Evolutionary conservation across 2,888 invertebrate species (phyloP), one percentile per base, ranked within the genome.

Genomic region (Lasioglossum malachurum): DNA sequence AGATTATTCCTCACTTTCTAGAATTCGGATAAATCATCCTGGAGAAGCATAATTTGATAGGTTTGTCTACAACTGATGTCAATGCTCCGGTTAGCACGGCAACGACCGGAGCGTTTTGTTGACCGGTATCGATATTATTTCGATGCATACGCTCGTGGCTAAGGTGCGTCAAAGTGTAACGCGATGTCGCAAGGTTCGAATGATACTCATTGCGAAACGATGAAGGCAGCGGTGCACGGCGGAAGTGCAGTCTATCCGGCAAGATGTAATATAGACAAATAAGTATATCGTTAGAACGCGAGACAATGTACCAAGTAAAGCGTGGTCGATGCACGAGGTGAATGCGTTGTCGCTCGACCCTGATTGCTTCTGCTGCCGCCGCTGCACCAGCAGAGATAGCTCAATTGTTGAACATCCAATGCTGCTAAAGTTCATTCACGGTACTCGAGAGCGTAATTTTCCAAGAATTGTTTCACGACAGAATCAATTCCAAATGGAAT

Each of bases 381-480:
- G 80, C 82, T 82, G 86, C 80, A 84, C 77, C 85, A 86, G 86
- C 91, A 88, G 81, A 93, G 94, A 94, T 93, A 93, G 93, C 93
- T 94, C 94, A 94, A 94, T 94, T 94, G 94, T 92, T 92, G 87
- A 91, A 92, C 91, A 91, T 88, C 79, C 89, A 91, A 83, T 91
- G 87, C 86, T 89, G 31, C 89, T 91, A 90, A 90, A 87, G 91
- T 90, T 92, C 89, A 83, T 87, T 89, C 87, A 75, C 57, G 82
- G 75, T 84, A 91, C 87, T 86, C 82, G 75, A 74, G 67, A 41
- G 41, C 74, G 80, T 79, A 74, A 53, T 35, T 85, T 87, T 89
- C 83, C 38, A 67, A 82, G 77, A 80, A 77, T 77, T 3, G 16
- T 67, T 53, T 2, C 14, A 27, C 27, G 49, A 27, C 27, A 3